Base-by-base conservation (phyloP, 2,113 vertebrate genomes). In the Scalopus aquaticus region DNA sequence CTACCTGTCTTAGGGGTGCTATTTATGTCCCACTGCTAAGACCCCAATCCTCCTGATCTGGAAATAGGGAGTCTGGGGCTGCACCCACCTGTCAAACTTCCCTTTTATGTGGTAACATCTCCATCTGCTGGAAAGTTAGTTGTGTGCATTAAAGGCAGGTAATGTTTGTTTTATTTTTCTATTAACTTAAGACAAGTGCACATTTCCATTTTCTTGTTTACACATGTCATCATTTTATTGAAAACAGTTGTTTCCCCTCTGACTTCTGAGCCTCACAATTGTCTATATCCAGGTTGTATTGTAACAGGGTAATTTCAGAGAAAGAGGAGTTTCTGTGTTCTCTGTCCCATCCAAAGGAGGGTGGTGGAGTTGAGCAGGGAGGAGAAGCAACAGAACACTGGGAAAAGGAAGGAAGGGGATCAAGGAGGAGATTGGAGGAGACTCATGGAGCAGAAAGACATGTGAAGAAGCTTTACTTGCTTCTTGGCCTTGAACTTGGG, bases 61-160 rank as follows among this genome's bases (percentile, higher is more conserved):
- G 17, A 72, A 85, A 64, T 32, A 15, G 54, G 12, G 39, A 88
- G 46, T 12, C 17, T 24, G 35, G 83, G 62, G 20, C 28, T 2
- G 28, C 12, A 32, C 0, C 28, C n/a, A 89, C 91, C 95, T 54
- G 74, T n/a, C 37, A 35, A 17, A 60, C 20, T 69, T 80, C 58
- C 91, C 95, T 94, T 95, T 80, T 70, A 67, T 0, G 51, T 80
- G 83, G 69, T 82, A 94, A 96, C 60, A 81, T 96, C 96, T 93
- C 93, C 97, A 97, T 94, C 93, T 96, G 72, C 94, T 97, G 96
- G 97, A 96, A 95, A 94, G 70, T n/a, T 73, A 67, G 54, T 72
- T 67, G 67, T 83, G 81, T 96, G 95, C 90, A 95, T 92, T 91
- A 69, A 80, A 89, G 39, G 58, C 70, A 62, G 58, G 84, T 20